These are phyloP conservation scores for Trimorus sp. DNA, from an alignment of 2,888 invertebrate species.

Conservation along the genomic window DNA sequence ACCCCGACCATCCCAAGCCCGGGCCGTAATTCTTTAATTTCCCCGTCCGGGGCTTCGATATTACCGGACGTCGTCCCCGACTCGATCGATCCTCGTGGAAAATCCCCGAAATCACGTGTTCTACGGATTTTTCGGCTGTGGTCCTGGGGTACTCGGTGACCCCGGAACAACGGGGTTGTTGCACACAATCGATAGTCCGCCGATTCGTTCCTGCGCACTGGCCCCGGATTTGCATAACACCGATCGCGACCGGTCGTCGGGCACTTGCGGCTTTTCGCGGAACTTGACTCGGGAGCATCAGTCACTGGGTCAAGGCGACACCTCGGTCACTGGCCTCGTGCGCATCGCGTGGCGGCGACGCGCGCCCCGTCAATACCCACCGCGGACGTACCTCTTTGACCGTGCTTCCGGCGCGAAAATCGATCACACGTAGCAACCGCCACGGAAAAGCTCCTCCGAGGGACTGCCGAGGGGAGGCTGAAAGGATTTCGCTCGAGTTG, in stretches of 20 bases:
- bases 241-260: slow-evolving; percentile 47
- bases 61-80: slow-evolving; percentile 4
- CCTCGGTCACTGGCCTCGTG: slow-evolving; percentile 67
- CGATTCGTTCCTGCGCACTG: slow-evolving; percentile 67
- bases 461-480: too few species aligned
- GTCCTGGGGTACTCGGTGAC: too few species aligned
- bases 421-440: slow-evolving; percentile 6
- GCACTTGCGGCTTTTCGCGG: slow-evolving; percentile 38
- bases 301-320: slow-evolving; percentile 68
- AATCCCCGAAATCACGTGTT: slow-evolving; percentile 15
- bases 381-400: slow-evolving; percentile 19
- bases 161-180: too few species aligned
- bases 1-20: slow-evolving; percentile 29
- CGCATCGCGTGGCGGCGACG: slow-evolving; percentile 52
- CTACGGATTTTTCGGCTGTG: slow-evolving; percentile 14
- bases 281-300: slow-evolving; percentile 64
- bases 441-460: too few species aligned
- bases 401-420: slow-evolving; percentile 26
- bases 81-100: slow-evolving; percentile 12
- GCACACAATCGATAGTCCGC: background rate
- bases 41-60: slow-evolving; percentile 13
- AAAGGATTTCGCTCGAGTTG: too few species aligned
- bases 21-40: slow-evolving; percentile 51
- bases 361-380: slow-evolving; percentile 39
- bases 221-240: background rate